Percentiles rank a stretch among this genome's conserved stretches.
Evolutionary conservation across 2,113 vertebrate genomes (phyloP).

Genomic region (Verasper variegatus): DNA sequence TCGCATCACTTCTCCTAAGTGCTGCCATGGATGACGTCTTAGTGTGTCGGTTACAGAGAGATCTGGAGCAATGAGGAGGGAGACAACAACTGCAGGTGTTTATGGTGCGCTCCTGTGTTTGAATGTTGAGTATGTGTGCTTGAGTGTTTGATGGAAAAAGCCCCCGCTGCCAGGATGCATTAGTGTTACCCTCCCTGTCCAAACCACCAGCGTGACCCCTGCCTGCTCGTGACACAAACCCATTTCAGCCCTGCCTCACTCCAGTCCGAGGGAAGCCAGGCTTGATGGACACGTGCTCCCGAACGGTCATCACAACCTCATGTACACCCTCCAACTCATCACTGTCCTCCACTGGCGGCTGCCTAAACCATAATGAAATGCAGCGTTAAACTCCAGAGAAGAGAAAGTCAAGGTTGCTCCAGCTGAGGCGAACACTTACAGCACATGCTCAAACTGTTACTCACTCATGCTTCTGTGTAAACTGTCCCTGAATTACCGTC

Average conservation of each 20-base stretch:
- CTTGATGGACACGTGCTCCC: conserved; percentile 46
- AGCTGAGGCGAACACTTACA: neutral
- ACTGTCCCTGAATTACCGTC: neutral
- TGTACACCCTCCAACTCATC: conserved; percentile 6
- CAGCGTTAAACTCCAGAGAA: neutral
- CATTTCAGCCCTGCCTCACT: conserved; percentile 41
- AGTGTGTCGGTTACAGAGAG: neutral
- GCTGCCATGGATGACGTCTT: conserved; percentile 21
- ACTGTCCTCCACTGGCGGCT: conserved; percentile 7
- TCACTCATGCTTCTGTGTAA: neutral
- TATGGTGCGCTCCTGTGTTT: conserved; percentile 16
- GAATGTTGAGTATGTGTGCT: conserved; percentile 14
- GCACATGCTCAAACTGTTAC: neutral
- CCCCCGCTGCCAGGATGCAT: conserved; percentile 64
- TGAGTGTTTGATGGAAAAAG: conserved; percentile 59
- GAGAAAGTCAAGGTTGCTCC: conserved; percentile 11
- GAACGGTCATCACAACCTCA: conserved; percentile 17
- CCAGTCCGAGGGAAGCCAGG: conserved; percentile 35
- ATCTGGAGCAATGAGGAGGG: conserved; percentile 6
- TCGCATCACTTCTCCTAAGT: conserved; percentile 30
- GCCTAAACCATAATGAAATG: neutral
- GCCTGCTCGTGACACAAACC: conserved; percentile 24
- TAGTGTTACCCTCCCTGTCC: conserved; percentile 43
- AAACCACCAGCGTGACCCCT: conserved; percentile 42
- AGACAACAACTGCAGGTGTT: conserved; percentile 20